phyloP scores from a whole-genome alignment of 2,113 vertebrate species.

The Stomatorhinus ivindoensis region DNA sequence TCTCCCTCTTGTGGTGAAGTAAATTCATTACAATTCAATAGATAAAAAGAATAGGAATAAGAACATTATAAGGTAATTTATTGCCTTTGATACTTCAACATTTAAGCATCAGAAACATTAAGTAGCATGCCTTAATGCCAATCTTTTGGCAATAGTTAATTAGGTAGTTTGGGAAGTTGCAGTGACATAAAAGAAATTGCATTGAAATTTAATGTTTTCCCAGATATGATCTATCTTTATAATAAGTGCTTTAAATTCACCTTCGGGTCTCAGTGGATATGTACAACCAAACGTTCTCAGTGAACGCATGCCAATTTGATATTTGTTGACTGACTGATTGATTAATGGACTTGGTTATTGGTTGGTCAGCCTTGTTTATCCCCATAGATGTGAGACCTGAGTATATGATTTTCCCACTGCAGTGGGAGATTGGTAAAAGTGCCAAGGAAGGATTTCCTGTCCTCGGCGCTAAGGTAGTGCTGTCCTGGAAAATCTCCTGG shows the following conservation, averaged over 20 bases:
- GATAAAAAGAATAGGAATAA: neutral
- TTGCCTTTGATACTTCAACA: neutral
- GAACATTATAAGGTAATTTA: neutral
- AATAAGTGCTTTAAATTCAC: neutral
- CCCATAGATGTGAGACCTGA: neutral
- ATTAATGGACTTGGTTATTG: neutral
- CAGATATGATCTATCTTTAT: neutral
- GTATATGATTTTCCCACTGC: neutral
- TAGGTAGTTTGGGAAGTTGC: neutral
- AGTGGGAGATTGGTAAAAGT: neutral
- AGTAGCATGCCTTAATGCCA: neutral
- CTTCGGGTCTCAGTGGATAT: neutral
- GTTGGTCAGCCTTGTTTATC: neutral
- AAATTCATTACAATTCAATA: neutral
- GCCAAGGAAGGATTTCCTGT: neutral
- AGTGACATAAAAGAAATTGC: neutral
- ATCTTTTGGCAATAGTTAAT: neutral
- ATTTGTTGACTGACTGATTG: neutral
- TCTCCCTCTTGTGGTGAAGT: constrained; percentile 49
- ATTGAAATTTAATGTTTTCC: neutral
- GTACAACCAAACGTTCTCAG: neutral
- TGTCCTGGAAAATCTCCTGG: neutral
- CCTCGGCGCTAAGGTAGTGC: neutral
- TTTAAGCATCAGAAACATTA: neutral
- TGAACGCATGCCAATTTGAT: neutral